phyloP scores from a whole-genome alignment of 2,113 vertebrate genomes.

The Perca fluviatilis region DNA sequence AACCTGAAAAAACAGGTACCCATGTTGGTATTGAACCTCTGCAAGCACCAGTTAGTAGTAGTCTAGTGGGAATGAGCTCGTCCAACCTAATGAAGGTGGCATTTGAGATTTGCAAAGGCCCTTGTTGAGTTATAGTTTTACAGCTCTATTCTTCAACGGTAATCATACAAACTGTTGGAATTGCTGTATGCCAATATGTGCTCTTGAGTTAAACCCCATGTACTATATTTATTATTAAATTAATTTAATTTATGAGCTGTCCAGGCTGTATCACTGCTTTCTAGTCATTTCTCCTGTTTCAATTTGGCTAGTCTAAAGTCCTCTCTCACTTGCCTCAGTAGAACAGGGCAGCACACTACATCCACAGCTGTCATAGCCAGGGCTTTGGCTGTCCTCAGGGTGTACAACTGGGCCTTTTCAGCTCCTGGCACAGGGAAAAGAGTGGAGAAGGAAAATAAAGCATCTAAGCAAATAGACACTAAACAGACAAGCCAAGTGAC shows the following conservation, averaged over 20 bases:
- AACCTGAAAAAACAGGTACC: neutral
- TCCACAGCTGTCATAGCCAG: slow-evolving; percentile 93
- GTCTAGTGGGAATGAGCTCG: neutral
- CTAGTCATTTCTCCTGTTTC: slow-evolving; percentile 76
- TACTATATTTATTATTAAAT: neutral
- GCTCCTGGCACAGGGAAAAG: slow-evolving; percentile 82
- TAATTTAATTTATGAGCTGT: neutral
- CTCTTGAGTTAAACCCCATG: neutral
- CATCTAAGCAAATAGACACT: slow-evolving; percentile 7
- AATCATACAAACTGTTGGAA: neutral
- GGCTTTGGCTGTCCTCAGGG: slow-evolving; percentile 89
- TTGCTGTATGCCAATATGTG: neutral
- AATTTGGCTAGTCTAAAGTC: slow-evolving; percentile 85
- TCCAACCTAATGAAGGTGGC: neutral
- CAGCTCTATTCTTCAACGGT: neutral
- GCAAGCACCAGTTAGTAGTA: neutral
- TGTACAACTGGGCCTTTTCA: slow-evolving; percentile 88
- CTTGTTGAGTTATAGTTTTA: neutral
- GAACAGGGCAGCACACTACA: slow-evolving; percentile 86
- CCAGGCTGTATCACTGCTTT: neutral
- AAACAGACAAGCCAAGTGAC: slow-evolving; percentile 23
- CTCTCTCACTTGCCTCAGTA: slow-evolving; percentile 85
- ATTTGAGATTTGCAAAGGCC: neutral
- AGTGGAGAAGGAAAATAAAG: slow-evolving; percentile 26
- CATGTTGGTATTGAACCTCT: neutral